phyloP scores from a whole-genome alignment of 2,888 invertebrate species.

The Apantesis nais region DNA sequence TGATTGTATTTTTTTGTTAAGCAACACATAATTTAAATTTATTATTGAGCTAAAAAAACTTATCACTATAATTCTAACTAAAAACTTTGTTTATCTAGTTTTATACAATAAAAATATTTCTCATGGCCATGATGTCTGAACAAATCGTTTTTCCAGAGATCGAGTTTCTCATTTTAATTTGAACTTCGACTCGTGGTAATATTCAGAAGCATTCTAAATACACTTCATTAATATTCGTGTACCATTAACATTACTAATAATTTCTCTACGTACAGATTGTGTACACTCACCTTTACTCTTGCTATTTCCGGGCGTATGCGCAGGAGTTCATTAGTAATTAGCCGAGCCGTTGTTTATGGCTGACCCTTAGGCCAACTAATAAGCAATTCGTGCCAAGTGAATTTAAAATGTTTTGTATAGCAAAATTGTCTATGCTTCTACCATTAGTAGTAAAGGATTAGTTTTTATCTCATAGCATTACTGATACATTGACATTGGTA shows the following conservation, averaged over 20 bases:
- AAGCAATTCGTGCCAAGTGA: slow-evolving; percentile 40
- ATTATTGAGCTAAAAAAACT: too few relatives aligned
- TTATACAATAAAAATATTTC: background rate
- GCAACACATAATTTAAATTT: too few relatives aligned
- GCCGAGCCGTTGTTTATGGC: slow-evolving; percentile 53
- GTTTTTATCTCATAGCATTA: background rate
- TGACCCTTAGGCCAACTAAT: slow-evolving; percentile 44
- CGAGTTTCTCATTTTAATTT: background rate
- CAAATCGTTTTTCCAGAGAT: background rate
- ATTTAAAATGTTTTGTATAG: slow-evolving; percentile 32
- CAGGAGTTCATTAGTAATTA: slow-evolving; percentile 58
- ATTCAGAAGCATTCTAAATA: background rate
- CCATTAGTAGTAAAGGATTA: background rate
- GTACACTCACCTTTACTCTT: slow-evolving; percentile 32
- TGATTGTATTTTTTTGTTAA: too few relatives aligned
- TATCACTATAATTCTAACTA: too few relatives aligned
- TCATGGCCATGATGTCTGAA: background rate
- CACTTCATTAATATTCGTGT: slow-evolving; percentile 1
- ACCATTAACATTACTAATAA: slow-evolving; percentile 4
- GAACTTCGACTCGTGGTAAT: background rate
- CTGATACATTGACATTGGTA: background rate
- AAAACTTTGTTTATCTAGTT: too few relatives aligned
- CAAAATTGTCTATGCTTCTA: slow-evolving; percentile 9
- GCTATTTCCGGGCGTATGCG: slow-evolving; percentile 42
- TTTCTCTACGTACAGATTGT: slow-evolving; percentile 11